Evolutionary conservation across 2,888 invertebrate genomes (phyloP).

Genomic region (Ochropacha duplaris): DNA sequence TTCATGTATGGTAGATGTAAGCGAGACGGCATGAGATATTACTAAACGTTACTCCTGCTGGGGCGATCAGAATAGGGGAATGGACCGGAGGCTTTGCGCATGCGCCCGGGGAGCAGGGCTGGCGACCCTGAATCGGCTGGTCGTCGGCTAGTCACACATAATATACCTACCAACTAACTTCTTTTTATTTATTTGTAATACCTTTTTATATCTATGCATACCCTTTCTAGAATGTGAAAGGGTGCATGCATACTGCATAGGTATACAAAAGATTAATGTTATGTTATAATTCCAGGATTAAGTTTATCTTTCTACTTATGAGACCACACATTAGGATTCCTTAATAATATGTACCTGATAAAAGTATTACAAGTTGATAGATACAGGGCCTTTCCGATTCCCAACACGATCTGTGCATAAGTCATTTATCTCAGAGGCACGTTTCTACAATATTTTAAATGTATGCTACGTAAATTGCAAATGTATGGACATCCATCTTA

Average conservation of each 20-base stretch:
- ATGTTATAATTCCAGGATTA: no score
- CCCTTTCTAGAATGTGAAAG: background rate
- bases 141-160: background rate
- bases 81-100: constrained; percentile 65
- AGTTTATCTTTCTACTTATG: no score
- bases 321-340: no score
- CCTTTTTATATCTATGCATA: background rate
- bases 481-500: background rate
- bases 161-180: background rate
- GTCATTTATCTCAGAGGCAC: background rate
- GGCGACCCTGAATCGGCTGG: constrained; percentile 4
- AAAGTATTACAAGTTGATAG: background rate
- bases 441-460: background rate
- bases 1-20: background rate
- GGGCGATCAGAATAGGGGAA: constrained; percentile 23
- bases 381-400: background rate
- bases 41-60: background rate
- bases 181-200: background rate
- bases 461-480: background rate
- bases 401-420: background rate
- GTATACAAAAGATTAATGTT: no score
- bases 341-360: background rate
- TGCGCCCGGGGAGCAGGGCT: constrained; percentile 34
- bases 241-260: background rate
- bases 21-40: background rate